Evolutionary conservation across 2,113 vertebrate species (phyloP), one percentile per base, ranked within the genome.

Genomic region (Alectura lathami): DNA sequence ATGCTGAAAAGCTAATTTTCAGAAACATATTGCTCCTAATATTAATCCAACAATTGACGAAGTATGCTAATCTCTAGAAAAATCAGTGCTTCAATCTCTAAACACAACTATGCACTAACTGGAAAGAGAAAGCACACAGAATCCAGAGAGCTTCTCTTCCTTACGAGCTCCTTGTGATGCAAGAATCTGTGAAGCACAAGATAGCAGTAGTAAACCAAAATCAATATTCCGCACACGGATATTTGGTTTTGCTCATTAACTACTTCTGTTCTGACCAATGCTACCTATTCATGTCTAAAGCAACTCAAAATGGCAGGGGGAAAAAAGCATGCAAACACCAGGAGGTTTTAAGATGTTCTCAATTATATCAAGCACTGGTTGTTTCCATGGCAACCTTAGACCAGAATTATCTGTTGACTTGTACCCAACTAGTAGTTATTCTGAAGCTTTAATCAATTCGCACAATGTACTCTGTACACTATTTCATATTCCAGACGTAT

Each of bases 331-430:
- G 97, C 95, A 86, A 98, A 98, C 90, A 93, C 97, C 96, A 98
- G 97, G 97, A 98, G 98, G 97, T 97, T 98, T 98, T 98, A 97
- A 97, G 97, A 98, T 98, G 97, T 97, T 98, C 98, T 98, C 98
- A 97, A 97, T 98, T 98, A 98, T 98, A 98, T 97, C 97, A 96
- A 98, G 98, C 97, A 97, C 97, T 97, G 98, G 96, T 96, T 98
- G 98, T 98, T 98, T 97, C 98, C 98, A 98, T 98, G 97, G 98
- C 97, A 98, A 98, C 98, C 95, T 95, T 97, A 98, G 98, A 97
- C 96, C 95, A 98, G 98, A 97, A 98, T 97, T 97, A 98, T 98
- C 97, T 86, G 94, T 98, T 98, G 96, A 98, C 97, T 98, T 97
- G 95, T 95, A 98, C 97, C 97, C 95, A 97, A 98, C 92, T 93